Conservation (phyloP, 1,140 invertebrate species). For the Brachionus rubens region DNA sequence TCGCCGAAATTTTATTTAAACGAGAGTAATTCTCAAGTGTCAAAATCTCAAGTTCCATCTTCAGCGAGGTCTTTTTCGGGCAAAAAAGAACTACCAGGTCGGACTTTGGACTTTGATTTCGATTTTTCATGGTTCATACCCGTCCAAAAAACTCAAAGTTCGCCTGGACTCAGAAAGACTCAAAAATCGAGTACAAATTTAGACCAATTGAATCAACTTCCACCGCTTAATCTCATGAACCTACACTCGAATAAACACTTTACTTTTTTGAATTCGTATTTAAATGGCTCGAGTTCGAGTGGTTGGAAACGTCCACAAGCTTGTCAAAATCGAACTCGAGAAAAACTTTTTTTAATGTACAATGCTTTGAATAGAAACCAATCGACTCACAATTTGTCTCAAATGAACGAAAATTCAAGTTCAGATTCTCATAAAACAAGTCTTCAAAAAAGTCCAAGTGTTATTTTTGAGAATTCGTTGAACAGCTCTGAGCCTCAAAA, state of each 20-base stretch:
- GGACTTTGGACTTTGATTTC: constrained; percentile 95
- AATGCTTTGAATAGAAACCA: constrained; percentile 21
- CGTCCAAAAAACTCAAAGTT: neutral
- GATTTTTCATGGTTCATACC: constrained; percentile 72
- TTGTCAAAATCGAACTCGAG: neutral
- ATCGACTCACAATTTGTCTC: neutral
- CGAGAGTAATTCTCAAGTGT: constrained; percentile 48
- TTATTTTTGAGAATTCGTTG: constrained; percentile 15
- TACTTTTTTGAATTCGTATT: constrained; percentile 19
- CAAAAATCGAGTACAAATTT: neutral
- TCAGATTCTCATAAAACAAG: constrained; percentile 11
- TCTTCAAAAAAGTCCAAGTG: constrained; percentile 22
- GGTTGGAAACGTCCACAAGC: neutral
- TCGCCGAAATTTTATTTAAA: constrained; percentile 48
- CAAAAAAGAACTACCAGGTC: constrained; percentile 78
- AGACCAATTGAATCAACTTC: neutral
- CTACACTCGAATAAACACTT: constrained; percentile 3
- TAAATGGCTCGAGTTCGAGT: neutral
- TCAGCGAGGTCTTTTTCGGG: constrained; percentile 71
- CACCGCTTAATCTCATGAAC: neutral
- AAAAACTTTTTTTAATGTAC: neutral
- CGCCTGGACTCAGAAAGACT: neutral
- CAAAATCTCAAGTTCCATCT: constrained; percentile 65
- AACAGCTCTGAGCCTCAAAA: constrained; percentile 21
- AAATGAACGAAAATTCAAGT: constrained; percentile 3